Conservation (phyloP, 64 coral and sea anemone genomes). For the Stichodactyla mertensii region DNA sequence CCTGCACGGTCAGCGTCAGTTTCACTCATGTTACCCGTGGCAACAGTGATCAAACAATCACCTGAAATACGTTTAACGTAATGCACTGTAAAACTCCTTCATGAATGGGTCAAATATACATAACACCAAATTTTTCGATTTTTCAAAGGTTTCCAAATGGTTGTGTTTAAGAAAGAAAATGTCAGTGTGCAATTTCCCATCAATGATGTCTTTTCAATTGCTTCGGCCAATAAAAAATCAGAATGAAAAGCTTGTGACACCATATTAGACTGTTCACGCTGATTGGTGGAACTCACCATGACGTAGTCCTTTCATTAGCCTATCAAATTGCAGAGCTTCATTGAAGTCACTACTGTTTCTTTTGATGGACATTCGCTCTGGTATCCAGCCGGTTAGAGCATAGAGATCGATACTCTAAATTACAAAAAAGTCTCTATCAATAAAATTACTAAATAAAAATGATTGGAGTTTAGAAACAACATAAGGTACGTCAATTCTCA, state of each 20-base stretch:
- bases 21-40: slow-evolving; percentile 85
- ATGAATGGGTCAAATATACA: no score
- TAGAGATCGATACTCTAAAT: slow-evolving; percentile 63
- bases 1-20: slow-evolving; percentile 81
- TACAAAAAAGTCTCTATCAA: no score
- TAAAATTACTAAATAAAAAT: no score
- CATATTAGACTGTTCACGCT: background rate
- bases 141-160: no score
- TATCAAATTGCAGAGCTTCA: slow-evolving; percentile 62
- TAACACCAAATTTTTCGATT: no score
- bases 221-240: no score
- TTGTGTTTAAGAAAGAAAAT: no score
- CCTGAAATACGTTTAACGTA: slow-evolving; percentile 28
- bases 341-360: slow-evolving; percentile 48
- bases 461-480: no score
- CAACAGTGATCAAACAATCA: slow-evolving; percentile 91
- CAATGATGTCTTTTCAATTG: no score
- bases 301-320: slow-evolving; percentile 45
- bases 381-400: slow-evolving; percentile 70
- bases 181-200: no score
- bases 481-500: no score
- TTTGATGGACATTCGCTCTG: slow-evolving; percentile 65
- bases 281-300: slow-evolving; percentile 21
- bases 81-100: no score
- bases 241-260: background rate